phyloP scores from a whole-genome alignment of 2,888 invertebrate species.

The Argyra leucocephala region DNA sequence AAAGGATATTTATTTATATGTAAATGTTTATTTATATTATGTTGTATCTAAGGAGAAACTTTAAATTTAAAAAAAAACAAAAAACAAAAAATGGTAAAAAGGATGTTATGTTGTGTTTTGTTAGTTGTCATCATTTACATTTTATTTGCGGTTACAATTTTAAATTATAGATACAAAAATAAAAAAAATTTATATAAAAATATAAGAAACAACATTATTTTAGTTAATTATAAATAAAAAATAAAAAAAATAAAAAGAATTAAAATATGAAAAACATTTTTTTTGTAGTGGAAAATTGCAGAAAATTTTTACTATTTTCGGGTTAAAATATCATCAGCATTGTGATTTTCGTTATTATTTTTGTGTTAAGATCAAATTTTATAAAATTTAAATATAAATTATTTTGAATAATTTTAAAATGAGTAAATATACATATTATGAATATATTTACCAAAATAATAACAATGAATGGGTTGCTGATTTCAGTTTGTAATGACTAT shows the following conservation, averaged over 20 bases:
- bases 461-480: no score
- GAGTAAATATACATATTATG: no score
- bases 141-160: conserved; percentile 6
- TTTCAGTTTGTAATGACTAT: no score
- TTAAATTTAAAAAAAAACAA: not conserved
- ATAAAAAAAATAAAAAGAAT: no score
- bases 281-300: no score
- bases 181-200: not conserved
- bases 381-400: not conserved
- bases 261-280: no score
- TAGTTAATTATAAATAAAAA: not conserved
- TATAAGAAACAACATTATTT: not conserved
- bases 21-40: not conserved
- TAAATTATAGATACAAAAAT: not conserved
- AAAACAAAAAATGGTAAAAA: not conserved
- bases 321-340: not conserved
- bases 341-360: not conserved
- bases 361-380: not conserved
- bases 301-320: not conserved
- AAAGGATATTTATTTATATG: not conserved
- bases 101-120: not conserved
- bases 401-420: no score
- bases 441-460: no score
- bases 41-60: not conserved
- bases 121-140: conserved; percentile 1